Evolutionary conservation across 2,113 vertebrate species (phyloP).

Genomic region (Rousettus leschenaultii): DNA sequence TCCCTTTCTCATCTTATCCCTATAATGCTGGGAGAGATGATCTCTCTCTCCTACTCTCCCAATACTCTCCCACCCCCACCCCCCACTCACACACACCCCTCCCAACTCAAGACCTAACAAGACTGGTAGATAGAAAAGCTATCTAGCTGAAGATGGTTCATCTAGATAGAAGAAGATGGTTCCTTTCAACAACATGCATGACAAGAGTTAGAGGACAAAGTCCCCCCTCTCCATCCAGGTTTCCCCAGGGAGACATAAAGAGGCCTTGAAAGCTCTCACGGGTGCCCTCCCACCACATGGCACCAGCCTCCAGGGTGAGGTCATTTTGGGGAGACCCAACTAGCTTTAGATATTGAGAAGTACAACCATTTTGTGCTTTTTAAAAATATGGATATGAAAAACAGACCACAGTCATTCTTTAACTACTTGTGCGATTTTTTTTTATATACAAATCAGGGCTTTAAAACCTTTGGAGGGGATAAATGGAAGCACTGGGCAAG

Average conservation of each 20-base stretch:
- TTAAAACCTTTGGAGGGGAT: neutral
- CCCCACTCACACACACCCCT: neutral
- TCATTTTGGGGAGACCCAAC: neutral
- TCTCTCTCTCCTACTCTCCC: neutral
- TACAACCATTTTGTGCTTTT: neutral
- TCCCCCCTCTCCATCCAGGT: neutral
- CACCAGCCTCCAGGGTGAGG: neutral
- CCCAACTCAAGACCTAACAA: neutral
- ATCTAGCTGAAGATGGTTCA: too few species aligned
- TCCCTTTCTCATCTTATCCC: neutral
- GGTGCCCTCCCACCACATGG: neutral
- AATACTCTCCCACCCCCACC: fast-evolving
- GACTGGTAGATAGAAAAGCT: neutral
- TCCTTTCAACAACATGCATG: neutral
- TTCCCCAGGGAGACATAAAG: neutral
- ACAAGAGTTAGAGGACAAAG: neutral
- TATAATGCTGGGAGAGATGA: neutral
- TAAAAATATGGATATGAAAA: neutral
- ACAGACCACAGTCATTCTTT: conserved; percentile 5
- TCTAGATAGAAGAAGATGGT: neutral
- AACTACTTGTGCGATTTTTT: neutral
- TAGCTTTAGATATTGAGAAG: neutral
- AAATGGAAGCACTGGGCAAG: neutral
- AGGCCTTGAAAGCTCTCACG: neutral
- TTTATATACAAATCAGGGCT: conserved; percentile 21